phyloP scores from a whole-genome alignment of 2,888 invertebrate genomes.

The Neuroscelio doddi region DNA sequence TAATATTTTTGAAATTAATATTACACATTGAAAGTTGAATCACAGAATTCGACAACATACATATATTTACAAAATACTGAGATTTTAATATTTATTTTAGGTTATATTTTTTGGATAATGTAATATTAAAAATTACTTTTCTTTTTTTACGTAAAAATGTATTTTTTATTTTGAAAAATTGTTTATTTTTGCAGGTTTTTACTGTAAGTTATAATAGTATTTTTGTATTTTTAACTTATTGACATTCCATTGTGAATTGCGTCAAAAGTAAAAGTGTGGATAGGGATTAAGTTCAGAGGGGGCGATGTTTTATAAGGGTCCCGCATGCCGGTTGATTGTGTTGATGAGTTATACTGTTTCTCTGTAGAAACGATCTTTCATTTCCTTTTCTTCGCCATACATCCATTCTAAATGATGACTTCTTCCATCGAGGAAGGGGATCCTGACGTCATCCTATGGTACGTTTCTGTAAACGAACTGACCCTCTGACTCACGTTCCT shows the following conservation, averaged over 20 bases:
- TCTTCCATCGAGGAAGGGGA: conserved; percentile 59
- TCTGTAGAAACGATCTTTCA: conserved; percentile 38
- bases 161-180: no score
- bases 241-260: background rate
- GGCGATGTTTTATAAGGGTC: conserved; percentile 48
- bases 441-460: conserved; percentile 65
- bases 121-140: no score
- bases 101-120: no score
- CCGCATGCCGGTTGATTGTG: conserved; percentile 58
- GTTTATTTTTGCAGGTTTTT: no score
- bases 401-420: conserved; percentile 64
- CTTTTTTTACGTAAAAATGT: no score
- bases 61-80: no score
- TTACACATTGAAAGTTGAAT: no score
- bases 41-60: no score
- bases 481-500: conserved; percentile 66
- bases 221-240: no score
- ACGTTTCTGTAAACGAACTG: conserved; percentile 62
- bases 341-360: conserved; percentile 52
- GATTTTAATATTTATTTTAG: no score
- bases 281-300: conserved; percentile 8
- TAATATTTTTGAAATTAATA: no score
- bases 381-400: conserved; percentile 40
- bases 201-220: no score
- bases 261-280: background rate